A percentile compares a stretch with the other conserved stretches of the same genome.
Conservation (phyloP, 2,797 vertebrate genomes). For the Arvicola amphibius region DNA sequence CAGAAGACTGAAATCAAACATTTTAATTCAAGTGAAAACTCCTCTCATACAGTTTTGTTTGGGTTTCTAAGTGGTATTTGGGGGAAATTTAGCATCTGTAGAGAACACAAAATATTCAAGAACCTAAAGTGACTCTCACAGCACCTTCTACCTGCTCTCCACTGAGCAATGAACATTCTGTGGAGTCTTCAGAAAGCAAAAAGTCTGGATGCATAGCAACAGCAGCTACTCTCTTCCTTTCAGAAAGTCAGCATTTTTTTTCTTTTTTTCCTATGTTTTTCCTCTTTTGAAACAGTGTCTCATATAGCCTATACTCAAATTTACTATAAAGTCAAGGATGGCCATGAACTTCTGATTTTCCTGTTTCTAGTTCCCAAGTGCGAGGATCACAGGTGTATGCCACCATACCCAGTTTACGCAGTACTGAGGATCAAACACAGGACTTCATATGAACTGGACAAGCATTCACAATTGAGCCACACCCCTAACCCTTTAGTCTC, state of each 20-base stretch:
- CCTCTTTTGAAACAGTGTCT: neutral
- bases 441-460: neutral
- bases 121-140: neutral
- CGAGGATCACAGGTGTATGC: neutral
- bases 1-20: slow-evolving; percentile 80
- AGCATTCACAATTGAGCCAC: neutral
- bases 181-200: neutral
- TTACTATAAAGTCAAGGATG: neutral
- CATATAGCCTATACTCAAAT: neutral
- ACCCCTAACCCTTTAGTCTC: neutral
- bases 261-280: too few species aligned
- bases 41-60: neutral
- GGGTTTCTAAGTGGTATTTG: neutral
- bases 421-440: neutral
- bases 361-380: neutral
- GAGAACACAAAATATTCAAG: neutral
- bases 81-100: neutral
- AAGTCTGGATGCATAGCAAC: neutral
- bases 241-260: slow-evolving; percentile 70
- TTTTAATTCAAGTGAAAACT: slow-evolving; percentile 79
- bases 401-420: neutral
- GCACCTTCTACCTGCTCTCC: neutral
- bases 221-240: slow-evolving; percentile 43
- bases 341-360: neutral
- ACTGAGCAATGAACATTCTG: neutral